Conservation (phyloP, 2,113 vertebrate genomes). For the Oreochromis spilurus region DNA sequence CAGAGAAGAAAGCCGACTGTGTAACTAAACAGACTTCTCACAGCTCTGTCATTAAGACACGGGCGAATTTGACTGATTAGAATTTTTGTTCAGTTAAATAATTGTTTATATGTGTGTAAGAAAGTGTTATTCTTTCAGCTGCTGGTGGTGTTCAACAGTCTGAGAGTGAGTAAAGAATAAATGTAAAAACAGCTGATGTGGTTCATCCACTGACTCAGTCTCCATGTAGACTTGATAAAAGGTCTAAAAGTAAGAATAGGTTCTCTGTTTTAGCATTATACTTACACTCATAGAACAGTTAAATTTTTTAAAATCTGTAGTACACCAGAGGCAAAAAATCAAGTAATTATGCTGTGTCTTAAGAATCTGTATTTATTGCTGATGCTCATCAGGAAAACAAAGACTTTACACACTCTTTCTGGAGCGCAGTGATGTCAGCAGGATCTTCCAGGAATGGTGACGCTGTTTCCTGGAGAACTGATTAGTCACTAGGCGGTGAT, state of each 20-base stretch:
- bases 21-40: neutral
- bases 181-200: neutral
- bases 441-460: neutral
- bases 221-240: neutral
- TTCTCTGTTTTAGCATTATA: neutral
- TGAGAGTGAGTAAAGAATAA: neutral
- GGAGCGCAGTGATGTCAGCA: neutral
- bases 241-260: neutral
- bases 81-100: neutral
- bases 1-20: neutral
- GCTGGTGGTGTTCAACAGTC: neutral
- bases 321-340: neutral
- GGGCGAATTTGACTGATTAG: neutral
- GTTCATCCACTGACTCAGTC: neutral
- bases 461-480: neutral
- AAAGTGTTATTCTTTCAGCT: neutral
- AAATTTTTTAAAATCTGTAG: neutral
- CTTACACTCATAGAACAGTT: neutral
- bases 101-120: neutral
- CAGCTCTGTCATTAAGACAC: neutral
- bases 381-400: neutral
- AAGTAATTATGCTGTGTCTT: rapidly evolving
- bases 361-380: neutral
- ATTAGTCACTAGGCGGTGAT: neutral
- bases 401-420: neutral